Conservation (phyloP, 2,113 vertebrate genomes). For the Dromaius novaehollandiae region DNA sequence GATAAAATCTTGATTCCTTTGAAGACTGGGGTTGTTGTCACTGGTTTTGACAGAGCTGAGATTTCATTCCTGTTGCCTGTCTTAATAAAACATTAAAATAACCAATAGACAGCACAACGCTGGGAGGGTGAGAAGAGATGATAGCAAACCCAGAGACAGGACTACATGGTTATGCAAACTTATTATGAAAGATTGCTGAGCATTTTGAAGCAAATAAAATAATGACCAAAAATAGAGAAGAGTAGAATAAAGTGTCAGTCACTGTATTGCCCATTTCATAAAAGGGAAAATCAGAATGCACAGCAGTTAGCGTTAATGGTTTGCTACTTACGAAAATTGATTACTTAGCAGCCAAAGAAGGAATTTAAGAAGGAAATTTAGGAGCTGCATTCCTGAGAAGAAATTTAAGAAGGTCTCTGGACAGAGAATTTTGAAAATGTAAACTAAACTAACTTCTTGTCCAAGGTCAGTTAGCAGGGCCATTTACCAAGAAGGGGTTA, state of each 20-base stretch:
- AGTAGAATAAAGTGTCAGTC: background rate
- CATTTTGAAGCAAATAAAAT: conserved; percentile 37
- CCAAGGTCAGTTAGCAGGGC: background rate
- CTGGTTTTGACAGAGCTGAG: background rate
- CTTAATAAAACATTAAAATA: background rate
- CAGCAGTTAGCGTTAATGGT: background rate
- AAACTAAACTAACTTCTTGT: background rate
- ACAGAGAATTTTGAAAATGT: background rate
- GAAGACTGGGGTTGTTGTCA: background rate
- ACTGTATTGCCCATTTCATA: background rate
- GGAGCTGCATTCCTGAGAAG: background rate
- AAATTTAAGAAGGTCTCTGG: background rate
- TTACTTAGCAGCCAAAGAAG: background rate
- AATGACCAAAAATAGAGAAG: conserved; percentile 12
- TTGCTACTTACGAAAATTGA: conserved; percentile 16
- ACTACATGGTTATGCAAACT: conserved; percentile 22
- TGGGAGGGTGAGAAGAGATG: background rate
- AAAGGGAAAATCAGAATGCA: conserved; percentile 2
- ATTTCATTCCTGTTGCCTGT: background rate
- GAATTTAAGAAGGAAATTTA: background rate
- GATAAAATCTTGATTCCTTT: background rate
- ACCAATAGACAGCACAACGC: background rate
- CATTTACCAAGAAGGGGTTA: fast-evolving
- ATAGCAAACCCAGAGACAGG: background rate
- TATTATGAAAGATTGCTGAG: background rate